Percentiles rank a stretch among this genome's conserved stretches.
phyloP scores from a whole-genome alignment of 2,113 vertebrate species.

The Hipposideros armiger region DNA sequence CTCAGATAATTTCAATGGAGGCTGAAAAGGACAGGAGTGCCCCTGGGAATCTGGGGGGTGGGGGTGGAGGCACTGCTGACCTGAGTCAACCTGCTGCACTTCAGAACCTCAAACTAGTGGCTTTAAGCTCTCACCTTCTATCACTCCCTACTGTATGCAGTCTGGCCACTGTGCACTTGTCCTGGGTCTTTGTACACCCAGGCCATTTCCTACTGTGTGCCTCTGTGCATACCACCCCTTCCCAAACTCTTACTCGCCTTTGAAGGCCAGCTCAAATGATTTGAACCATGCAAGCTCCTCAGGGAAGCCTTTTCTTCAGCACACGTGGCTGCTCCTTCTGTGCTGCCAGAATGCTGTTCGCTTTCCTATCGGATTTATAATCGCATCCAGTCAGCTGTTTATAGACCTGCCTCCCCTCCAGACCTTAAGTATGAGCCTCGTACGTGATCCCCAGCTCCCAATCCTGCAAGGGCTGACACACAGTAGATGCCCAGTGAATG shows the following conservation, averaged over 20 bases:
- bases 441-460: background rate
- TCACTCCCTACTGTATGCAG: background rate
- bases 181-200: background rate
- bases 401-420: background rate
- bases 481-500: background rate
- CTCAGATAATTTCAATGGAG: background rate
- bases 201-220: background rate
- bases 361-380: background rate
- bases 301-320: background rate
- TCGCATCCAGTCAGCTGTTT: background rate
- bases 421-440: background rate
- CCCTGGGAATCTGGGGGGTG: background rate
- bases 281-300: background rate
- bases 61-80: background rate
- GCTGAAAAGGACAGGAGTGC: background rate
- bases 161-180: fast-evolving
- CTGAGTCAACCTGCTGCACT: background rate
- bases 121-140: background rate
- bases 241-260: background rate
- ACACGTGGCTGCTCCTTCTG: background rate
- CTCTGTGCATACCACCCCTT: too few species aligned
- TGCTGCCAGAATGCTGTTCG: background rate
- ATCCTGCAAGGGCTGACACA: background rate
- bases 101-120: background rate
- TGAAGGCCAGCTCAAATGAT: background rate